These are phyloP conservation scores for Arion vulgaris DNA, from an alignment of 1,140 invertebrate species.

Conservation along the genomic window DNA sequence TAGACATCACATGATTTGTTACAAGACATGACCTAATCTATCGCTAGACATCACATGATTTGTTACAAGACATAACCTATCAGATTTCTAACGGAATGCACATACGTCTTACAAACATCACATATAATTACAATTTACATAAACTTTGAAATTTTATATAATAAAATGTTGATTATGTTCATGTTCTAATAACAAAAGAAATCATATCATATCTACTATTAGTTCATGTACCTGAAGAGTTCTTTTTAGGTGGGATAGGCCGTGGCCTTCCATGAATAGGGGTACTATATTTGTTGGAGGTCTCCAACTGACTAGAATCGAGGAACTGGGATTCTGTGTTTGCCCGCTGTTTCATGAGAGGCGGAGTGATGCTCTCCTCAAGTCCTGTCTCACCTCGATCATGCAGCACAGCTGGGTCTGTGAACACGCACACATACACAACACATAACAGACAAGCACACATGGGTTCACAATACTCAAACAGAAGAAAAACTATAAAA, in stretches of 20 bases:
- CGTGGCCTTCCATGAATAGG: constrained; percentile 55
- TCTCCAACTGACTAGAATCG: constrained; percentile 41
- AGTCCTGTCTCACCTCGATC: constrained; percentile 32
- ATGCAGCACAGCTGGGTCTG: constrained; percentile 41
- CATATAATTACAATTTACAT: too few species aligned
- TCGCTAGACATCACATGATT: too few species aligned
- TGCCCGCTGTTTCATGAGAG: constrained; percentile 48
- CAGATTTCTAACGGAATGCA: too few species aligned
- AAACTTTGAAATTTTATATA: too few species aligned
- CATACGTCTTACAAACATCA: too few species aligned
- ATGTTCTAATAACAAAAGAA: too few species aligned
- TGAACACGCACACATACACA: constrained; percentile 35
- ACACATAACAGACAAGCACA: constrained; percentile 46
- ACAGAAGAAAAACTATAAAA: constrained; percentile 30
- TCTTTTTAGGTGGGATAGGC: constrained; percentile 58
- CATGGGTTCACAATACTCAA: constrained; percentile 41
- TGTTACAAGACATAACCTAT: too few species aligned
- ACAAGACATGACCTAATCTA: too few species aligned
- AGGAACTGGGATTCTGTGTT: constrained; percentile 46
- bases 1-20: too few species aligned
- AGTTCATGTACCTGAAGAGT: constrained; percentile 7
- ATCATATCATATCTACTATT: neutral
- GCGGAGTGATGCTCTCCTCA: constrained; percentile 39
- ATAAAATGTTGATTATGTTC: too few species aligned
- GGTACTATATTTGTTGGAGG: constrained; percentile 45